These are phyloP conservation scores for Microctenopoma steveboyesi DNA, from an alignment of 2,797 vertebrate genomes.

Conservation along the genomic window DNA sequence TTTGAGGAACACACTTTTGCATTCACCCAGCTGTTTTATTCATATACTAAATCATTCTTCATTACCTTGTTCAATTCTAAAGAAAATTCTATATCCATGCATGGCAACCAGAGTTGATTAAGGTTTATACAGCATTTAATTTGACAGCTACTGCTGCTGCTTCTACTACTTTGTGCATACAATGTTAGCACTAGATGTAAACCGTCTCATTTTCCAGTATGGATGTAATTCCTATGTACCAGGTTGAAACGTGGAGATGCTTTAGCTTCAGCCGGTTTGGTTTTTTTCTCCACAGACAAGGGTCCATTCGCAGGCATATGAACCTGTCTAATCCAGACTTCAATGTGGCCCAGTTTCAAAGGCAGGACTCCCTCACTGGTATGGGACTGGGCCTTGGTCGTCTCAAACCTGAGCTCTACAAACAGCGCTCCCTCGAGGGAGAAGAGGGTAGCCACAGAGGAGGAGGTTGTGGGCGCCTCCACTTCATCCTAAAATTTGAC, in stretches of 20 bases:
- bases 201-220: background rate
- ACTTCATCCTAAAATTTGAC: constrained; percentile 96
- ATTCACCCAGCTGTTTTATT: background rate
- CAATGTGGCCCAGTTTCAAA: constrained; percentile 95
- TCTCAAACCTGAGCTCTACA: constrained; percentile 97
- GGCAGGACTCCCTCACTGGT: constrained; percentile 94
- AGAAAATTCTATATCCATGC: no score
- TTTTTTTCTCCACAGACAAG: constrained; percentile 70
- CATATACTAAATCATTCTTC: background rate
- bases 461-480: constrained; percentile 91
- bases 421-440: constrained; percentile 94
- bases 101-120: no score
- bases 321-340: constrained; percentile 98
- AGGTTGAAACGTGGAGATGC: background rate
- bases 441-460: constrained; percentile 89
- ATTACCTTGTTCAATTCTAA: background rate
- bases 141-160: no score
- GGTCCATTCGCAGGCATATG: constrained; percentile 94
- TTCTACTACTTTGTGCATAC: background rate
- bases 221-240: background rate
- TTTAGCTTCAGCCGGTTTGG: background rate
- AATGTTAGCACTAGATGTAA: background rate
- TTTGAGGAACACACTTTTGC: background rate
- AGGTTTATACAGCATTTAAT: no score
- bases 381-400: constrained; percentile 92